Percentiles rank a stretch among this genome's conserved stretches.
phyloP scores from a whole-genome alignment of 2,113 vertebrate genomes.

The Gasterosteus aculeatus region DNA sequence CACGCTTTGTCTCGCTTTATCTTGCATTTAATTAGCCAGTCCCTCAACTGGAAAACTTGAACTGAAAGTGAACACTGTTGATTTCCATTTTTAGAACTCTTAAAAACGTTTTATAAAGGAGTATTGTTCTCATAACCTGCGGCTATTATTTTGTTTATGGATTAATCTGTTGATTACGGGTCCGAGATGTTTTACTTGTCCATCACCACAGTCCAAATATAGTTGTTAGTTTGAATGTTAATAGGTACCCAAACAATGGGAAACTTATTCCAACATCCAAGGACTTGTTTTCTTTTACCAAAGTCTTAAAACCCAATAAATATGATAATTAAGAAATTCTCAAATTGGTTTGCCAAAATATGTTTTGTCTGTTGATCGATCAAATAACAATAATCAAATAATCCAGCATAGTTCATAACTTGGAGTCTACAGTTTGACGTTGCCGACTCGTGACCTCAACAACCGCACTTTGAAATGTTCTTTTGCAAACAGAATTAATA shows the following conservation, averaged over 20 bases:
- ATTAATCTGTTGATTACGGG: background rate
- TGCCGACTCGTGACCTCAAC: background rate
- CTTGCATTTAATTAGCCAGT: conserved; percentile 36
- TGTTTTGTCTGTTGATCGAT: background rate
- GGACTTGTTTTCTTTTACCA: background rate
- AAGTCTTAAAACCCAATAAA: background rate
- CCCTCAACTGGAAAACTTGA: conserved; percentile 12
- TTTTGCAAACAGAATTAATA: conserved; percentile 3
- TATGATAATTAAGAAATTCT: background rate
- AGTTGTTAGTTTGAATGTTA: too few species aligned
- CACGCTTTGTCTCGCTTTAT: conserved; percentile 41
- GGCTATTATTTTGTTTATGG: too few species aligned
- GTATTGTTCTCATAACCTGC: too few species aligned
- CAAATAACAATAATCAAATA: background rate
- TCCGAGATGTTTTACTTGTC: background rate
- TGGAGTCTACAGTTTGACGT: background rate
- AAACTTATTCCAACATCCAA: too few species aligned
- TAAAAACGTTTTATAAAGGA: background rate
- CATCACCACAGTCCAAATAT: background rate
- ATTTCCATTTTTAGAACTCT: background rate
- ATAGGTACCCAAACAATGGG: too few species aligned
- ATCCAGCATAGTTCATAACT: background rate
- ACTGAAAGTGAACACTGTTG: background rate
- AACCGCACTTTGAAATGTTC: background rate
- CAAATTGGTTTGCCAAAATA: background rate